A percentile compares a stretch with the other conserved stretches of the same genome.
These are phyloP conservation scores for Eledona agricola DNA, from an alignment of 2,888 invertebrate species.

Conservation along the genomic window DNA sequence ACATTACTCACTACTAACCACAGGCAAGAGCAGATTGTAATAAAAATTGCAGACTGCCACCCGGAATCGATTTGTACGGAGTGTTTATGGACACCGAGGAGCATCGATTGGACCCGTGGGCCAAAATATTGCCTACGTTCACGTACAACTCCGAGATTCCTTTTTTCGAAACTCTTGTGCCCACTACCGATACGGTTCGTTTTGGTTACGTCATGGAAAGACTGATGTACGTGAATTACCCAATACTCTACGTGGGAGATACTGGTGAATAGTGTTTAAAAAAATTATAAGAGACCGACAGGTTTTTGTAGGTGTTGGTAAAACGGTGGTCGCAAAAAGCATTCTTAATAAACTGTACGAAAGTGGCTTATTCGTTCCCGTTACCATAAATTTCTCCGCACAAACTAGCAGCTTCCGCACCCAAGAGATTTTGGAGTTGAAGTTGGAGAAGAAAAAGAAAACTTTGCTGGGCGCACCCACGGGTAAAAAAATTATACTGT, in stretches of 20 bases:
- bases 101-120: conserved; percentile 80
- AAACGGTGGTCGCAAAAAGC: conserved; percentile 84
- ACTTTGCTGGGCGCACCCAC: conserved; percentile 83
- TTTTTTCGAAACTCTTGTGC: conserved; percentile 90
- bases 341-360: conserved; percentile 72
- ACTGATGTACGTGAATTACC: conserved; percentile 74
- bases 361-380: conserved; percentile 73
- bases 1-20: not conserved
- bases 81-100: conserved; percentile 77
- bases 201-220: conserved; percentile 84
- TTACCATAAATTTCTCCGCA: conserved; percentile 88
- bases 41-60: conserved; percentile 72
- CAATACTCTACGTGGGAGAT: conserved; percentile 89
- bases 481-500: conserved; percentile 83
- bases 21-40: not conserved
- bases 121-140: conserved; percentile 79
- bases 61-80: conserved; percentile 77
- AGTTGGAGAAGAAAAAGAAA: conserved; percentile 83
- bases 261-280: conserved; percentile 70
- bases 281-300: not conserved
- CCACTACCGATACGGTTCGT: conserved; percentile 89
- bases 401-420: conserved; percentile 88
- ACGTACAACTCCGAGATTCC: conserved; percentile 74
- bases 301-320: conserved; percentile 77
- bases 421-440: conserved; percentile 86